Evolutionary conservation across 2,113 vertebrate genomes (phyloP), one percentile per base, ranked within the genome.

Genomic region (Apus apus): DNA sequence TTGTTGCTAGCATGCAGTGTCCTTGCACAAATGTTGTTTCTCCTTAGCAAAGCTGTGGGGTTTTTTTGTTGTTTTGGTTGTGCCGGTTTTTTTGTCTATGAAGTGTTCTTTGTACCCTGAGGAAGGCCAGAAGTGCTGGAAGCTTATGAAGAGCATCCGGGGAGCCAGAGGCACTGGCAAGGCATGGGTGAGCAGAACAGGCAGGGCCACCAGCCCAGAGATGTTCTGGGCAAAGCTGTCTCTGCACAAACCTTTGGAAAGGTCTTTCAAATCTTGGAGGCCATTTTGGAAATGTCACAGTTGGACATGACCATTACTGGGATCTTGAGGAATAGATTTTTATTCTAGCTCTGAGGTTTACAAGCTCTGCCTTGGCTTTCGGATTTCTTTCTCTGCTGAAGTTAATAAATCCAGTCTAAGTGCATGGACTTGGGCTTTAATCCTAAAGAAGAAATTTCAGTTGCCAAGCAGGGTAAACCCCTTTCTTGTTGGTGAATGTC

Each of bases 1-100:
- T 29, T 4, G 0, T 36, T 60, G 70, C 40, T 76, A 53, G 51
- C 0, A 0, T 9, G 36, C 40, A 58, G 2, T 4, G 61, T 53
- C 66, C 48, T 82, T 12, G 14, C n/a, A 81, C 11, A 81, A 84
- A 81, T 46, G 46, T 77, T 5, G 6, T 29, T 74, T 75, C 61
- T 85, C 53, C 74, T 46, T 64, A 91, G 77, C 85, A 91, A 89
- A 1, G 0, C 16, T 50, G 5, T 38, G 38, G 38, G 38, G 38
- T 38, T 20, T 34, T 40, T 13, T 26, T 50, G 11, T 50, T 45
- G 45, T 8, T 38, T 38, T 45, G 45, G 13, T 14, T 45, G 45
- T 45, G 45, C 12, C 10, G 13, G 45, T 48, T 48, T 30, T 13
- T 12, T 62, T 3, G 29, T 34, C 40, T 14, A 1, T 12, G 23